Evolutionary conservation across 2,113 vertebrate species (phyloP).

Genomic region (Coturnix japonica): DNA sequence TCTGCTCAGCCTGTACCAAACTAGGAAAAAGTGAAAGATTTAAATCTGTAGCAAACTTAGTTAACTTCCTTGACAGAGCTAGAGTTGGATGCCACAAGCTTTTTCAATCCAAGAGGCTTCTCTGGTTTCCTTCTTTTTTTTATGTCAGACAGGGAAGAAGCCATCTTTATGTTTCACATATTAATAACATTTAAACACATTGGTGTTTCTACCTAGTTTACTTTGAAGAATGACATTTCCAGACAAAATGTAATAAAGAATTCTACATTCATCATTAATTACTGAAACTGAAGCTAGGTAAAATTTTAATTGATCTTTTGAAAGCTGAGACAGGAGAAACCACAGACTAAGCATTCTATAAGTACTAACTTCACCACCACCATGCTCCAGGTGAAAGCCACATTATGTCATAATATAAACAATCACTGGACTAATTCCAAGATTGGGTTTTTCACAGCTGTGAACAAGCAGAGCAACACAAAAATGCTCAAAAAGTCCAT

Average conservation of each 20-base stretch:
- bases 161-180: not conserved
- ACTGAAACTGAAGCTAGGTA: not conserved
- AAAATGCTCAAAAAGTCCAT: not conserved
- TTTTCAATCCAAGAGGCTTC: not conserved
- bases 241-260: not conserved
- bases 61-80: not conserved
- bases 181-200: not conserved
- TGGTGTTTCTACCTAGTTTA: not conserved
- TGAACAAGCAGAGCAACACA: not conserved
- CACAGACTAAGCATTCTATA: not conserved
- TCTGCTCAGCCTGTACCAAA: not conserved
- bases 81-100: not conserved
- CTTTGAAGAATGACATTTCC: not conserved
- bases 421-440: not conserved
- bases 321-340: not conserved
- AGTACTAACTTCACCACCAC: not conserved
- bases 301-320: not conserved
- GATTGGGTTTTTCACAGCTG: constrained; percentile 25
- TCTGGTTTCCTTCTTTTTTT: not conserved
- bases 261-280: not conserved
- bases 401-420: not conserved
- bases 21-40: not conserved
- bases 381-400: not conserved
- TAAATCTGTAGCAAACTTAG: not conserved
- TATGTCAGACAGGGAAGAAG: not conserved